A percentile compares a stretch with the other conserved stretches of the same genome.
phyloP scores from a whole-genome alignment of 2,888 invertebrate species.

The Schrankia costaestrigalis region DNA sequence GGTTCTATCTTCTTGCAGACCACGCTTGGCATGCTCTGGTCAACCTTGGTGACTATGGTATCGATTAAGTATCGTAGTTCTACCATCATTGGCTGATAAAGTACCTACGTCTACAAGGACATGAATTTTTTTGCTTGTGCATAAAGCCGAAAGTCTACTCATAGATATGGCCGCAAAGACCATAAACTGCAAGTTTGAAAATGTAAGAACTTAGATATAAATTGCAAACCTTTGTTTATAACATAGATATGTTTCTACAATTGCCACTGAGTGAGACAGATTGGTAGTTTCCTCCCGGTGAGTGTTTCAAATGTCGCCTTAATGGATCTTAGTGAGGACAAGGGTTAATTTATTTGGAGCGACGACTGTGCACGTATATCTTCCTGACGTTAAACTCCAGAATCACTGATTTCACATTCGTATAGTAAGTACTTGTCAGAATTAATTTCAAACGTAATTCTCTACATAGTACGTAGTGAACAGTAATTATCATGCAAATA shows the following conservation, averaged over 20 bases:
- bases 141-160: too few species aligned
- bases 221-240: conserved; percentile 18
- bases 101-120: too few species aligned
- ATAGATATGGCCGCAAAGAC: too few species aligned
- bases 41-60: too few species aligned
- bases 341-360: conserved; percentile 61
- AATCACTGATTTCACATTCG: conserved; percentile 28
- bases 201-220: too few species aligned
- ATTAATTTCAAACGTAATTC: conserved; percentile 17
- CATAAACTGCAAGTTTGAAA: too few species aligned
- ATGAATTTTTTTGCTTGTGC: too few species aligned
- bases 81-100: too few species aligned
- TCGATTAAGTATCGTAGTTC: too few species aligned
- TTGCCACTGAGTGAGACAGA: conserved; percentile 60
- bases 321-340: conserved; percentile 55
- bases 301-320: conserved; percentile 61
- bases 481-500: conserved; percentile 10
- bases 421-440: conserved; percentile 14
- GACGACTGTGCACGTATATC: conserved; percentile 36
- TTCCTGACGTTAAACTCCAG: conserved; percentile 33
- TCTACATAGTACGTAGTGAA: conserved; percentile 8
- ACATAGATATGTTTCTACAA: conserved; percentile 48
- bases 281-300: conserved; percentile 64
- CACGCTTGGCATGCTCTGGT: too few species aligned
- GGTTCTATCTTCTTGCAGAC: too few species aligned